phyloP scores from a whole-genome alignment of 2,888 invertebrate species.

The Seira sanloemensis region DNA sequence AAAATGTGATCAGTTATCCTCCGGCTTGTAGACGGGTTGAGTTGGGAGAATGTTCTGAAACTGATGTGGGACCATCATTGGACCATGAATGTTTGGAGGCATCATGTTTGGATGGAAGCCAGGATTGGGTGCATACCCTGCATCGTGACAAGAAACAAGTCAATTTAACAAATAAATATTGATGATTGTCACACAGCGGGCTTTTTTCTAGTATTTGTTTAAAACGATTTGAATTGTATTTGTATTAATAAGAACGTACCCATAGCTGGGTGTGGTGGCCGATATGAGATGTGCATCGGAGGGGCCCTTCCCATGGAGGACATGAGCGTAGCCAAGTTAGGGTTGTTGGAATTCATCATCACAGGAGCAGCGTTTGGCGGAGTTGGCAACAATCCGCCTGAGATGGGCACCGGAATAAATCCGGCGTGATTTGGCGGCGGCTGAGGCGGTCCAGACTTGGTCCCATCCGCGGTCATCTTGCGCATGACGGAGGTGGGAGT shows the following conservation, averaged over 20 bases:
- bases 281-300: slow-evolving; percentile 34
- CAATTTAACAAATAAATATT: background rate
- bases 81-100: slow-evolving; percentile 49
- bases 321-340: slow-evolving; percentile 60
- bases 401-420: slow-evolving; percentile 54
- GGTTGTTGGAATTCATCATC: slow-evolving; percentile 56
- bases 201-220: too few relatives aligned
- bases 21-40: slow-evolving; percentile 44
- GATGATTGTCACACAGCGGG: background rate
- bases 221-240: background rate
- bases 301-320: slow-evolving; percentile 49
- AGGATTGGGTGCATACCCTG: slow-evolving; percentile 43
- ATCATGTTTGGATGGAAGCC: slow-evolving; percentile 58
- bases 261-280: slow-evolving; percentile 41
- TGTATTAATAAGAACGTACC: slow-evolving; percentile 19
- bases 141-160: too few relatives aligned
- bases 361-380: slow-evolving; percentile 52
- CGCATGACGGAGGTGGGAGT: slow-evolving; percentile 95
- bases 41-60: slow-evolving; percentile 57
- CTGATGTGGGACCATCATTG: slow-evolving; percentile 42
- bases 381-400: slow-evolving; percentile 42
- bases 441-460: slow-evolving; percentile 77
- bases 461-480: slow-evolving; percentile 91
- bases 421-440: slow-evolving; percentile 81
- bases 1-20: slow-evolving; percentile 56